Base-by-base conservation (phyloP, 2,888 invertebrate species). In the Zele albiditarsus region DNA sequence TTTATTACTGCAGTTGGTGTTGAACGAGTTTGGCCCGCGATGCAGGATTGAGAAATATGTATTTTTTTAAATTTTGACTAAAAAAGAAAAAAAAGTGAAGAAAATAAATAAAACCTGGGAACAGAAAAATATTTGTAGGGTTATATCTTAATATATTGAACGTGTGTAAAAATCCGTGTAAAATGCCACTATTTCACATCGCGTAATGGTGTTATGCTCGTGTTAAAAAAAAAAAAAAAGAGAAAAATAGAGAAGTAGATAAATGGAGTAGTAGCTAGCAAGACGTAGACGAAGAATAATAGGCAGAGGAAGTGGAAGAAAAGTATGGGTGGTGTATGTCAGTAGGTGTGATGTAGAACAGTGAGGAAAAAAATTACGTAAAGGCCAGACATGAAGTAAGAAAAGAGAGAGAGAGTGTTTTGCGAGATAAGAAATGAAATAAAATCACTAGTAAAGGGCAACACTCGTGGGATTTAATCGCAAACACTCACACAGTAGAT, bases 31-130 rank as follows among this genome's bases (percentile, higher is more conserved):
- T 33, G 42, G 66, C 71, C 76, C 78, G 74, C 75, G 70, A 80
- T 76, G 76, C 73, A 77, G 83, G 85, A 85, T 88, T 85, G 86
- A 88, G 84, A 89, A 85, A 87, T 85, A 88, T 88, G 88, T 89
- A 89, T 89, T 89, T 89, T 89, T 89, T 89, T 88, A 89, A 88
- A 88, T 88, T 88, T 88, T 88, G 86, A 89, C 84, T 80, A 82
- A 82, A 82, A 78, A 78, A 68, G 76, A 77, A 72, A 75, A 76
- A 69, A 71, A 75, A 78, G 72, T 49, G 73, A 76, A 63, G 49
- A 68, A 68, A 77, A 75, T 68, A 73, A 80, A 76, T 79, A 79
- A 79, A 78, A 81, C 80, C 80, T 80, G 81, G 82, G 82, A 82
- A 81, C 82, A 81, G 78, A 82, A 53, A 53, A 81, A 80, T 82